Evolutionary conservation across 2,113 vertebrate species (phyloP).

Genomic region (Hyperoodon ampullatus): DNA sequence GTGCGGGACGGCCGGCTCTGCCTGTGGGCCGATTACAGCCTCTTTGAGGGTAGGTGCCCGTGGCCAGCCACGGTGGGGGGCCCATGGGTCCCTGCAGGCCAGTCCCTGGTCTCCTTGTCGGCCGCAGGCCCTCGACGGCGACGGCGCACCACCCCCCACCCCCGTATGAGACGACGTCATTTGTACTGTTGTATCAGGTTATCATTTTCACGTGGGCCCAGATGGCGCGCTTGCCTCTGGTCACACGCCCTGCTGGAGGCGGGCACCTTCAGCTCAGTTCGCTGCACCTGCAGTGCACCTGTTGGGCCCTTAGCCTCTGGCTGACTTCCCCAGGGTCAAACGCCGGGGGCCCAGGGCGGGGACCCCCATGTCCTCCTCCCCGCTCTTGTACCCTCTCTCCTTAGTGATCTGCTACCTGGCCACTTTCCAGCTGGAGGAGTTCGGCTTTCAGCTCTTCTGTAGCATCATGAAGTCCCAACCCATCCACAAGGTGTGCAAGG

Average conservation of each 20-base stretch:
- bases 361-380: fast-evolving
- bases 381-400: neutral
- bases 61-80: neutral
- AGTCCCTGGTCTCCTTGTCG: neutral
- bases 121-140: fast-evolving
- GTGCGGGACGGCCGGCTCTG: constrained; percentile 82
- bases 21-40: constrained; percentile 84
- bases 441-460: constrained; percentile 88
- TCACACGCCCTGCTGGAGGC: fast-evolving
- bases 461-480: constrained; percentile 90
- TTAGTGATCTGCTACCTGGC: constrained; percentile 94
- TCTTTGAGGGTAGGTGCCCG: constrained; percentile 88
- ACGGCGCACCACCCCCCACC: neutral
- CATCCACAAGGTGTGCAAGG: constrained; percentile 87
- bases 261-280: neutral
- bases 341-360: fast-evolving
- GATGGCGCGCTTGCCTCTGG: fast-evolving
- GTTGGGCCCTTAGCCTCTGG: neutral
- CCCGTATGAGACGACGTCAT: fast-evolving
- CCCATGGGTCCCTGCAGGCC: too few species aligned
- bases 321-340: neutral
- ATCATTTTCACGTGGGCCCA: fast-evolving
- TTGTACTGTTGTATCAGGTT: fast-evolving
- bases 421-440: constrained; percentile 90
- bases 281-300: fast-evolving